Conservation (phyloP, 2,797 vertebrate genomes). For the Sebastes minor region DNA sequence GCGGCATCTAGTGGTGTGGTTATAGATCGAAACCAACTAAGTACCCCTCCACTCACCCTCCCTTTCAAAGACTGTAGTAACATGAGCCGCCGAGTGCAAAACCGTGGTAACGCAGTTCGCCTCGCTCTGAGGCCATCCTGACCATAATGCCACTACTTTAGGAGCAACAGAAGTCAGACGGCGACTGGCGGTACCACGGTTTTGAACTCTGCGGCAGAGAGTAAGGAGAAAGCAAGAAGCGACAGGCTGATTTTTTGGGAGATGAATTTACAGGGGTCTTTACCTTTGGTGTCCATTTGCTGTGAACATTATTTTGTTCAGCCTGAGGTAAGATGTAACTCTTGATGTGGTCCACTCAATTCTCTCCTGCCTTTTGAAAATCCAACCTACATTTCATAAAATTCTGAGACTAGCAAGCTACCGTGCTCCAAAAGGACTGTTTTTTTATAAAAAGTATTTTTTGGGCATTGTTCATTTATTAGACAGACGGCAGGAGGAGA, state of each 20-base stretch:
- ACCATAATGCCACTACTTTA: too few relatives aligned
- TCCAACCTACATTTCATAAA: not conserved
- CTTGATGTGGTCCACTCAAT: not conserved
- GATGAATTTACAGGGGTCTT: not conserved
- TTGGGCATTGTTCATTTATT: not conserved
- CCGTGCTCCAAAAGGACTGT: not conserved
- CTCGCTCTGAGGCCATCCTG: too few relatives aligned
- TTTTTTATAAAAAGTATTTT: not conserved
- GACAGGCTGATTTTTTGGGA: not conserved
- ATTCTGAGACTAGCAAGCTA: not conserved
- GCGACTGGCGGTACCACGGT: too few relatives aligned
- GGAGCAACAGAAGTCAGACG: too few relatives aligned
- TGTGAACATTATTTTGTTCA: not conserved
- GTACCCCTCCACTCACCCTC: too few relatives aligned
- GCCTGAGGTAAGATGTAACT: not conserved
- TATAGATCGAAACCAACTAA: too few relatives aligned
- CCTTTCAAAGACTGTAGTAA: too few relatives aligned
- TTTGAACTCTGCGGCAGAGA: too few relatives aligned
- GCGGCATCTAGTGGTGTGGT: too few relatives aligned
- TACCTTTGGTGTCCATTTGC: not conserved
- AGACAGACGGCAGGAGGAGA: not conserved
- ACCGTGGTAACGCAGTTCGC: too few relatives aligned
- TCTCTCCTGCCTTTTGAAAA: not conserved
- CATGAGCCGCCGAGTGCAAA: too few relatives aligned
- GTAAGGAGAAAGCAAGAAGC: not conserved